A percentile compares a stretch with the other conserved stretches of the same genome.
Conservation (phyloP, 2,888 invertebrate genomes). For the Mimachlamys varia region DNA sequence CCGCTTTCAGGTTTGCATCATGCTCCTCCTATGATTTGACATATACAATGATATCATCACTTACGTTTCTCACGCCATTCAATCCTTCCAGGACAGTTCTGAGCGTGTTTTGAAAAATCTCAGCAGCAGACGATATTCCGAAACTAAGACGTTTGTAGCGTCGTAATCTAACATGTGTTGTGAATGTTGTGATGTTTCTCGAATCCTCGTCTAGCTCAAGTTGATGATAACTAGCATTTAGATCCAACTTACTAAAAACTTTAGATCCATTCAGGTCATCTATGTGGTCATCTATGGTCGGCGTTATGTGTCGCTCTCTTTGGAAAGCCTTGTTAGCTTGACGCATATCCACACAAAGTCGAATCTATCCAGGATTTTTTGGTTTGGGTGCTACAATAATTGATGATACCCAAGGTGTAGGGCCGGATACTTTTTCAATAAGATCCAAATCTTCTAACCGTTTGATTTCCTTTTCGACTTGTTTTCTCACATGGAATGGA, state of each 20-base stretch:
- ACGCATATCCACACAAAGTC: conserved; percentile 66
- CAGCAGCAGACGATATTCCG: no score
- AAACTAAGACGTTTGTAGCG: no score
- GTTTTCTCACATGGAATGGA: conserved; percentile 42
- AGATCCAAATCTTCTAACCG: conserved; percentile 62
- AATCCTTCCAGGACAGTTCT: no score
- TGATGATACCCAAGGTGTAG: conserved; percentile 68
- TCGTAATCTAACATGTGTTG: no score
- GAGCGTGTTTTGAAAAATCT: no score
- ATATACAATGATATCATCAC: no score
- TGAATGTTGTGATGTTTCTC: conserved; percentile 62
- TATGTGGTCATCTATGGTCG: no score
- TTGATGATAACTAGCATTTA: conserved; percentile 63
- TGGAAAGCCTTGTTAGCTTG: conserved; percentile 60
- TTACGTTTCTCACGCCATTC: no score
- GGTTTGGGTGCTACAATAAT: conserved; percentile 65
- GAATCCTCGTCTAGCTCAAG: no score
- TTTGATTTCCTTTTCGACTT: conserved; percentile 55
- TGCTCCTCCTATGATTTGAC: conserved; percentile 20
- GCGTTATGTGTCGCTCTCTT: conserved; percentile 58
- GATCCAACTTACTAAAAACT: conserved; percentile 61
- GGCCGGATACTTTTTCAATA: conserved; percentile 66
- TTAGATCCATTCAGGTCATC: no score
- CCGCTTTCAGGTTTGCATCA: conserved; percentile 10
- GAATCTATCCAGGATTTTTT: no score